phyloP scores from a whole-genome alignment of 2,797 vertebrate species.

The Poecilia velifera region DNA sequence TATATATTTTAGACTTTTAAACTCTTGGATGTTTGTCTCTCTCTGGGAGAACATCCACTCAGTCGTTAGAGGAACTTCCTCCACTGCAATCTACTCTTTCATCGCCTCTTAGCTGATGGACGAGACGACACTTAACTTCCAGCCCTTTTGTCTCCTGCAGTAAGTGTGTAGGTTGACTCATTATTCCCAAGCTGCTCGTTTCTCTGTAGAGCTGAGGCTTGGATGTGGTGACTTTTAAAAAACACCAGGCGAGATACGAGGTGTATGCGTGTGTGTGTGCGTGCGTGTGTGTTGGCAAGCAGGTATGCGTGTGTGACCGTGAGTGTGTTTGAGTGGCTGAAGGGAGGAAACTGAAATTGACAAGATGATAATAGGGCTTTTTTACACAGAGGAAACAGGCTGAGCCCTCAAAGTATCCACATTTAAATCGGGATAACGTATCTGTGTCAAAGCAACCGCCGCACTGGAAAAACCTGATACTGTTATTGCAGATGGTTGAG shows the following conservation, averaged over 20 bases:
- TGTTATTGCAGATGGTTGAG: conserved; percentile 69
- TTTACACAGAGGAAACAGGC: conserved; percentile 71
- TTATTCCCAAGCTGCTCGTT: conserved; percentile 66
- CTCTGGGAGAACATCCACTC: conserved; percentile 72
- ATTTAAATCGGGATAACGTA: conserved; percentile 73
- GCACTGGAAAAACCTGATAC: conserved; percentile 72
- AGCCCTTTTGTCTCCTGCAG: conserved; percentile 72
- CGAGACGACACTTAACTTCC: conserved; percentile 72
- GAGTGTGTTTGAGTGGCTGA: conserved; percentile 51
- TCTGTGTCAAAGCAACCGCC: conserved; percentile 71
- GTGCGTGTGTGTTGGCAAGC: conserved; percentile 14
- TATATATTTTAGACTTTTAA: conserved; percentile 3
- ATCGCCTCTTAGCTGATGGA: conserved; percentile 66
- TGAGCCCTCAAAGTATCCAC: conserved; percentile 68
- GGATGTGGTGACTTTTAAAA: conserved; percentile 56
- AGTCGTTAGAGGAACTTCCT: conserved; percentile 74
- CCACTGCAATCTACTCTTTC: conserved; percentile 69
- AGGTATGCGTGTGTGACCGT: conserved; percentile 28
- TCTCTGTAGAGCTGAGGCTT: conserved; percentile 36
- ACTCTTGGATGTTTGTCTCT: neutral
- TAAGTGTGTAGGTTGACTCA: conserved; percentile 72
- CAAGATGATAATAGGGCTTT: conserved; percentile 78
- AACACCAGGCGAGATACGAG: conserved; percentile 43
- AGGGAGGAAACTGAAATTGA: conserved; percentile 74
- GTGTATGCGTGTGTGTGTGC: conserved; percentile 2